Conservation (phyloP, 2,888 invertebrate genomes). For the Toxonevra muliebris region DNA sequence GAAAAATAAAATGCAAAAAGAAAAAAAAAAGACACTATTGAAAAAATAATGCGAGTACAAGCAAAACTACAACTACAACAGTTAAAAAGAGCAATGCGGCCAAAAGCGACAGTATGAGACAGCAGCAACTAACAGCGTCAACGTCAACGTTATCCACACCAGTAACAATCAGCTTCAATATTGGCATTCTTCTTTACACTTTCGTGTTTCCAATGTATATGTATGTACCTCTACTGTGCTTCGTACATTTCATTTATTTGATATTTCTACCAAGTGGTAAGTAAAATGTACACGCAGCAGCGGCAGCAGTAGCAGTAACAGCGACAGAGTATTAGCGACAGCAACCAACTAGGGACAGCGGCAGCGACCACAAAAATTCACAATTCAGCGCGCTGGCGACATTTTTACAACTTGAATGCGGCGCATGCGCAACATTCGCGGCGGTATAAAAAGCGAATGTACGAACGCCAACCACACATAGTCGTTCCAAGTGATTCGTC, state of each 20-base stretch:
- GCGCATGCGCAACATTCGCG: constrained; percentile 58
- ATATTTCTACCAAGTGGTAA: not conserved
- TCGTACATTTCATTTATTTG: not conserved
- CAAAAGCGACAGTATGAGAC: no score
- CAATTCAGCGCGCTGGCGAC: constrained; percentile 41
- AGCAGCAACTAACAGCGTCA: not conserved
- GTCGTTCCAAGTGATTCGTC: constrained; percentile 64
- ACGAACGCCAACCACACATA: constrained; percentile 65
- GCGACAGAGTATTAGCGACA: constrained; percentile 26
- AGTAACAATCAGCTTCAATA: not conserved
- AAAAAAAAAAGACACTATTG: not conserved
- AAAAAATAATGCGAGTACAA: no score
- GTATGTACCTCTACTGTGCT: constrained; percentile 6
- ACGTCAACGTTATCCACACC: not conserved
- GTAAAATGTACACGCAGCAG: constrained; percentile 2
- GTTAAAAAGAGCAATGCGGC: constrained; percentile 5
- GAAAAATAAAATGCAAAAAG: not conserved
- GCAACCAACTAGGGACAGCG: constrained; percentile 21
- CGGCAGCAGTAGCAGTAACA: constrained; percentile 28
- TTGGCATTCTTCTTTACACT: constrained; percentile 1
- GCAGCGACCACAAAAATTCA: constrained; percentile 37
- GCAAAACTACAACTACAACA: constrained; percentile 28
- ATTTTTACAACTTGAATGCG: constrained; percentile 39
- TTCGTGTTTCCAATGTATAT: constrained; percentile 6
- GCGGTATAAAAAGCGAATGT: constrained; percentile 67